A percentile compares a stretch with the other conserved stretches of the same genome.
Conservation (phyloP, 2,888 invertebrate species). For the Pinctada fucata region DNA sequence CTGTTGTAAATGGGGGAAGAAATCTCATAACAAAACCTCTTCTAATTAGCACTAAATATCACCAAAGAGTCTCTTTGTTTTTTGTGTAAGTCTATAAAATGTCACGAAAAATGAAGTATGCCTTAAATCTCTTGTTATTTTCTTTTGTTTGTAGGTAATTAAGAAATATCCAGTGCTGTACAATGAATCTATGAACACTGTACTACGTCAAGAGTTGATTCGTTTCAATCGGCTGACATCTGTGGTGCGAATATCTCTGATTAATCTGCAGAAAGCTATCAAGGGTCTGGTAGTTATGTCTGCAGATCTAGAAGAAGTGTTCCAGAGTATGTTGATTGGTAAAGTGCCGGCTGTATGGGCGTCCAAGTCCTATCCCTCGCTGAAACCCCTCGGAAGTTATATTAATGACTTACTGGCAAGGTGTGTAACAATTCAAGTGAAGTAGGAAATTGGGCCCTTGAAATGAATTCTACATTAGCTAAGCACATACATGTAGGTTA, state of each 20-base stretch:
- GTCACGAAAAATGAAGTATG: too few species aligned
- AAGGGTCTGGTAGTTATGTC: slow-evolving; percentile 77
- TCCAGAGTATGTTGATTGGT: slow-evolving; percentile 75
- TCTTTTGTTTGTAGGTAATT: slow-evolving; percentile 66
- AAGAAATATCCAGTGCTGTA: slow-evolving; percentile 76
- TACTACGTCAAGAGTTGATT: slow-evolving; percentile 76
- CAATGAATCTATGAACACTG: slow-evolving; percentile 77
- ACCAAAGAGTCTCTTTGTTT: too few species aligned
- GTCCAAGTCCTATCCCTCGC: slow-evolving; percentile 76
- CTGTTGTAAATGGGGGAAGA: too few species aligned
- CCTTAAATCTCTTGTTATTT: too few species aligned
- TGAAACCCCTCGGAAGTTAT: slow-evolving; percentile 77
- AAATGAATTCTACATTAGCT: too few species aligned
- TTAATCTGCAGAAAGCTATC: slow-evolving; percentile 76
- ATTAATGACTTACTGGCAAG: slow-evolving; percentile 82
- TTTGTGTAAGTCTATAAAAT: too few species aligned
- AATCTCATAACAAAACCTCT: too few species aligned
- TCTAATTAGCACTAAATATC: too few species aligned
- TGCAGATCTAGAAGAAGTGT: slow-evolving; percentile 76
- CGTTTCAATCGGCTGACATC: slow-evolving; percentile 75
- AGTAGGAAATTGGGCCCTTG: too few species aligned
- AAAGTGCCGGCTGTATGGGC: slow-evolving; percentile 76
- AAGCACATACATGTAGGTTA: too few species aligned
- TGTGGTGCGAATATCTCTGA: slow-evolving; percentile 73
- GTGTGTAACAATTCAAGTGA: slow-evolving; percentile 49